Evolutionary conservation across 2,113 vertebrate genomes (phyloP), one percentile per base, ranked within the genome.

Genomic region (Illadopsis cleaveri): DNA sequence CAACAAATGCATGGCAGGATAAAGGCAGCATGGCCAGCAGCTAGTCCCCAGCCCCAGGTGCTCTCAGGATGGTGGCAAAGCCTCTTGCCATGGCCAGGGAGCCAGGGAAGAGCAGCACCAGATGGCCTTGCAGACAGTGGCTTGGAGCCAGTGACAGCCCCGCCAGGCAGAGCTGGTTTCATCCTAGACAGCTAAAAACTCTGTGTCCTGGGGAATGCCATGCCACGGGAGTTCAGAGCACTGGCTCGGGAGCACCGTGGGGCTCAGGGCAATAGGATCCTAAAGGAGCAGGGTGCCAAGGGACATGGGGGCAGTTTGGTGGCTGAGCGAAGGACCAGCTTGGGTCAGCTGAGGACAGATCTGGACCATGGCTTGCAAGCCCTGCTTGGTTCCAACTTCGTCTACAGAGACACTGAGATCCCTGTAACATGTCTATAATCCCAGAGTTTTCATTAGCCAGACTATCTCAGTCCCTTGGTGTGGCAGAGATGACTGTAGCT

Each of bases 1-100:
- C 44, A 25, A 42, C 4, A 30, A 47, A 64, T 0, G 10, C 10
- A 4, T 9, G 2, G 6, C 18, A 13, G 40, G 18, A 9, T 4
- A 6, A 50, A 35, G 70, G 3, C 6, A 17, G 16, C 0, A 0
- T 17, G 8, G 61, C 0, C 0, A 60, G 4, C 12, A 2, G 54
- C n/a, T 50, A 18, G 68, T 72, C 62, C 80, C 35, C 48, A 42
- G 81, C 48, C 40, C 5, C 0, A 4, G 51, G 42, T 45, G n/a
- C 31, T 33, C 37, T 44, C 35, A 62, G 72, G n/a, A 4, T 10
- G 40, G 30, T 69, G 54, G 62, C 13, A 7, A 12, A 71, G 38
- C 42, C 86, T n/a, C 44, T 88, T 1, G 18, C 35, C 2, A 10
- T 25, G 73, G 45, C 62, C 4, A 2, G 40, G 66, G 57, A 58